phyloP scores from a whole-genome alignment of 2,797 vertebrate species.

The Lateolabrax maculatus region DNA sequence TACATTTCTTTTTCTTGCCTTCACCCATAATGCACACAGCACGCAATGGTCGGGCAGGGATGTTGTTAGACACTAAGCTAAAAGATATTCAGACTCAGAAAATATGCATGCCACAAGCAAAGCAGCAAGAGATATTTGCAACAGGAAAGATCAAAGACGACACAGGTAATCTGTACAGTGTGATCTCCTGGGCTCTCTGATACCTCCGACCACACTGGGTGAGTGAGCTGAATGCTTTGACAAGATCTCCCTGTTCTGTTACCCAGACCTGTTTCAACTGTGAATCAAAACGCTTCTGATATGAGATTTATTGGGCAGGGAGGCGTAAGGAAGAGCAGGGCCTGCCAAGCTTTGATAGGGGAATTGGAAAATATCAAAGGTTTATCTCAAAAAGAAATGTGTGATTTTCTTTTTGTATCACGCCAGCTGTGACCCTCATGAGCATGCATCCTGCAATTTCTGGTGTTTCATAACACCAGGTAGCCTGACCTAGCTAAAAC shows the following conservation, averaged over 20 bases:
- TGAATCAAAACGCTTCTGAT: constrained; percentile 79
- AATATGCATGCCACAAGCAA: constrained; percentile 68
- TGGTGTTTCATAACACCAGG: constrained; percentile 24
- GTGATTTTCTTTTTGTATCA: constrained; percentile 29
- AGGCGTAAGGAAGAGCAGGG: constrained; percentile 61
- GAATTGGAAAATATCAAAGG: constrained; percentile 78
- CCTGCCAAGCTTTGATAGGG: constrained; percentile 74
- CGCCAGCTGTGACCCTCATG: constrained; percentile 51
- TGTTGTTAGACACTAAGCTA: constrained; percentile 39
- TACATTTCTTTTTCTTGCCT: constrained; percentile 30
- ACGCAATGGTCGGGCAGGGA: constrained; percentile 37
- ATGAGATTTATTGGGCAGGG: constrained; percentile 73
- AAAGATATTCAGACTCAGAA: constrained; percentile 59
- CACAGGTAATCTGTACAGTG: constrained; percentile 72
- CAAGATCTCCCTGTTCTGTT: constrained; percentile 77
- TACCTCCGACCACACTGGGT: constrained; percentile 67
- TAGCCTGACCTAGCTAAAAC: constrained; percentile 23
- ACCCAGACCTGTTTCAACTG: constrained; percentile 74
- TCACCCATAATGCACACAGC: constrained; percentile 53
- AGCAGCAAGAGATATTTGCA: constrained; percentile 66
- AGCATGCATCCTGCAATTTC: constrained; percentile 43
- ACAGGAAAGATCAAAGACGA: constrained; percentile 72
- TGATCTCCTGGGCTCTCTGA: constrained; percentile 71
- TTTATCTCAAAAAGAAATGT: constrained; percentile 62
- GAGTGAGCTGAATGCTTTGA: constrained; percentile 75